Evolutionary conservation across 2,113 vertebrate species (phyloP), one percentile per base, ranked within the genome.

Genomic region (Sturnus vulgaris): DNA sequence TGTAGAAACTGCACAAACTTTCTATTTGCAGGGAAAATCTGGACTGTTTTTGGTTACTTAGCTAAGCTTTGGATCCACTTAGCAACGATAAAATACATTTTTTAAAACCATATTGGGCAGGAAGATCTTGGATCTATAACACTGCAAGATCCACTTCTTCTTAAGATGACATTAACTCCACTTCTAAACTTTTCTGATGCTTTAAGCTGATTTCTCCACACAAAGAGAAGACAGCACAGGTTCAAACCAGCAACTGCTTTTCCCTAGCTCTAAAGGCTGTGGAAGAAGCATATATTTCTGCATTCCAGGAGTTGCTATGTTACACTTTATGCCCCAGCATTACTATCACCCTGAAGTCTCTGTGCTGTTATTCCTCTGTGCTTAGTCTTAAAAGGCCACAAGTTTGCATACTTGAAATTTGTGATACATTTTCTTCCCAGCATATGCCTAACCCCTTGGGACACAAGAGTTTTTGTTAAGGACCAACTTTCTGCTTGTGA

Each of bases 401-500:
- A 70, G 57, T 90, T 56, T 71, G 64, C 57, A 78, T 95, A 81
- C 82, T 70, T 92, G 60, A 88, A 88, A 78, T 93, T 91, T 35
- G 44, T 68, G 92, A 47, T 66, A 57, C 78, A 6, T 44, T 86
- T 95, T 92, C 44, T 91, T 90, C 86, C 85, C 76, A 93, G 72
- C 72, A 50, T 68, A 94, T 47, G 64, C 72, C 37, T 60, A 47
- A 30, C 7, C 83, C 30, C 47, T 75, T 59, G 69, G 53, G 90
- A 95, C 65, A n/a, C 77, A 81, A 73, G 53, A 59, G 19, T 8
- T 52, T 69, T 78, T 88, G 64, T 61, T 44, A 47, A 77, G 75
- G 76, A 88, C 65, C 31, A 88, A 79, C 37, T 69, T 91, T 92
- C 61, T 93, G 24, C 82, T 88, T 96, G 69, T 55, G 70, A 90